phyloP scores from a whole-genome alignment of 2,888 invertebrate genomes.

The Marasmarcha lunaedactyla region DNA sequence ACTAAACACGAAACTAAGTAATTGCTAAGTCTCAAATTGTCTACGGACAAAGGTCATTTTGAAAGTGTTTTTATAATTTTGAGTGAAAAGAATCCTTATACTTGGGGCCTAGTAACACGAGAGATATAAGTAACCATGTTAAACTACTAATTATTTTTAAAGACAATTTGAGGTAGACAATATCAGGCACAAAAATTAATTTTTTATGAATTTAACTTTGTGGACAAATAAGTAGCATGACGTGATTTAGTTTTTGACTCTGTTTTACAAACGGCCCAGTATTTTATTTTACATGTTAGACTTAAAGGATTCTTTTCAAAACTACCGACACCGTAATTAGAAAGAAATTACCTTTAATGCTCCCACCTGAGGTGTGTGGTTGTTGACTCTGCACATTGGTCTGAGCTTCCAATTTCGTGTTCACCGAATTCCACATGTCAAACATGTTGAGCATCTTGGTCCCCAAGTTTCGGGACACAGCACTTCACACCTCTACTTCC shows the following conservation, averaged over 20 bases:
- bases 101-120: too few relatives aligned
- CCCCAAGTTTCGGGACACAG: slow-evolving; percentile 23
- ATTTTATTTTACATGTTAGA: not conserved
- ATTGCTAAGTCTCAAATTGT: slow-evolving; percentile 3
- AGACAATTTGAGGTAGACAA: too few relatives aligned
- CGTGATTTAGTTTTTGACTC: too few relatives aligned
- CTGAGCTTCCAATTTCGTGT: slow-evolving; percentile 78
- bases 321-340: slow-evolving; percentile 4
- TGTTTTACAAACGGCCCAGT: too few relatives aligned
- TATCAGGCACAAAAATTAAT: too few relatives aligned
- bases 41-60: not conserved
- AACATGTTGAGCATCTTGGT: slow-evolving; percentile 76
- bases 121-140: too few relatives aligned
- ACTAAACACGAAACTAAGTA: too few relatives aligned
- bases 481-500: slow-evolving; percentile 1
- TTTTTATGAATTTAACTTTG: too few relatives aligned
- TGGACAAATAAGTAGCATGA: too few relatives aligned
- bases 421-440: slow-evolving; percentile 86
- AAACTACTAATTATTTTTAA: too few relatives aligned
- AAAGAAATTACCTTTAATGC: slow-evolving; percentile 80
- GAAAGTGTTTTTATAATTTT: too few relatives aligned
- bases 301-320: not conserved
- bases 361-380: slow-evolving; percentile 84
- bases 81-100: too few relatives aligned
- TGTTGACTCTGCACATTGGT: slow-evolving; percentile 76